A percentile compares a stretch with the other conserved stretches of the same genome.
Evolutionary conservation across 2,113 vertebrate genomes (phyloP).

Genomic region (Gobius niger): DNA sequence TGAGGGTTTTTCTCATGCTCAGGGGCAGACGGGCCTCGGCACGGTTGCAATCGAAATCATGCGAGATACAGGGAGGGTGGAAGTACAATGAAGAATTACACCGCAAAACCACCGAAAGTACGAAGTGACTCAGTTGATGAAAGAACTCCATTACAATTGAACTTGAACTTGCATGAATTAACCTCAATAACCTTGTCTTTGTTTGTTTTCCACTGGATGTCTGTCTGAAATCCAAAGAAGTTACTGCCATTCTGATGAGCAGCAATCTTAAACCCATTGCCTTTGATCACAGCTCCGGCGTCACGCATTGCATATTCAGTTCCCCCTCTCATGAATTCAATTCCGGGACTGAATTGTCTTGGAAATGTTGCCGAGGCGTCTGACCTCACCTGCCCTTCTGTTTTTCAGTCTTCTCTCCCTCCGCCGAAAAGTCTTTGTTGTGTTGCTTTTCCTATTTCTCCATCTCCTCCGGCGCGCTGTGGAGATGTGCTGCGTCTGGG

Average conservation of each 20-base stretch:
- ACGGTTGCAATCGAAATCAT: no score
- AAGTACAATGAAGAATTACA: no score
- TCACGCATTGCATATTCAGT: constrained; percentile 29
- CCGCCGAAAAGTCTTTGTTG: constrained; percentile 11
- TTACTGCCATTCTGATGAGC: not conserved
- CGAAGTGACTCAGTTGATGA: no score
- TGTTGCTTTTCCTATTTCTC: constrained; percentile 18
- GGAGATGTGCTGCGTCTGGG: constrained; percentile 15
- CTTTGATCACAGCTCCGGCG: constrained; percentile 29
- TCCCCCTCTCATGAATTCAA: constrained; percentile 24
- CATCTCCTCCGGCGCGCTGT: constrained; percentile 7
- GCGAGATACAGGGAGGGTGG: no score
- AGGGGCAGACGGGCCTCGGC: not conserved
- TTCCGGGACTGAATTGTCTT: constrained; percentile 14
- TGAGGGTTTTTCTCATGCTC: constrained; percentile 8
- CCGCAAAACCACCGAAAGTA: no score
- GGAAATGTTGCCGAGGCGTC: not conserved
- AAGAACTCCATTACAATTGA: no score
- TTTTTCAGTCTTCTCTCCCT: constrained; percentile 31
- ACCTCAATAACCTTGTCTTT: not conserved
- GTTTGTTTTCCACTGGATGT: not conserved
- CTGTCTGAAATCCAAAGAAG: not conserved
- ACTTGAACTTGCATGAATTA: no score
- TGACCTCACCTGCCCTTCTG: constrained; percentile 26
- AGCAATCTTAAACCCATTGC: constrained; percentile 18